Evolutionary conservation across 1,140 invertebrate genomes (phyloP), one percentile per base, ranked within the genome.

Genomic region (Drosophila nigromelanica): DNA sequence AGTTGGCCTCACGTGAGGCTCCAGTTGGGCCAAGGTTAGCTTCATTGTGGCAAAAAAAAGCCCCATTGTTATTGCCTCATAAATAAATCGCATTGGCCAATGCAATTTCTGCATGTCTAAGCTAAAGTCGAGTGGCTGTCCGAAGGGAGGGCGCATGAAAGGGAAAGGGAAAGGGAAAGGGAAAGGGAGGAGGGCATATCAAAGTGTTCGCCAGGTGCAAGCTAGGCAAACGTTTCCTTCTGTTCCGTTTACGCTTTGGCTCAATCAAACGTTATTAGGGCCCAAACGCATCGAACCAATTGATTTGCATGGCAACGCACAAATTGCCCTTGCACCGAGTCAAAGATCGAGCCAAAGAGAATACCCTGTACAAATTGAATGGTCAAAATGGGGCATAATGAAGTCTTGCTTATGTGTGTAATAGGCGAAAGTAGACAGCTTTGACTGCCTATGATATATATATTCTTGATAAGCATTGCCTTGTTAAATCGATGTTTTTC

Each of bases 261-360:
- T 56, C 6, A 39, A 40, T 37, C 12, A 37, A 40, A 40, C 43
- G 52, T 58, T 66, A 30, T 52, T 59, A 27, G 27, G 27, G 14
- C 14, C 27, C 55, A 35, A 37, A 33, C n/a, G 39, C 39, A 12
- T 40, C 39, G 39, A 83, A 77, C 70, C 73, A 78, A 83, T 87
- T 70, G 83, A 89, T 89, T 89, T 76, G 60, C 83, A 76, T 89
- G 79, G 79, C 76, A 83, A 82, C 73, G 66, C 71, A 73, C 80
- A 79, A 83, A 79, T 83, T 85, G 52, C 12, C 39, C 15, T 11
- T 85, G 52, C 12, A 39, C 15, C 15, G 52, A 55, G 52, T 24
- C 37, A 55, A 40, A 55, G 52, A 55, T 42, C 47, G 39, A 21
- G 39, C 39, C 21, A 27, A 24, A 24, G 21, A 24, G 21, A 24